Evolutionary conservation across 2,888 invertebrate genomes (phyloP), one percentile per base, ranked within the genome.

Genomic region (Morpho helenor): DNA sequence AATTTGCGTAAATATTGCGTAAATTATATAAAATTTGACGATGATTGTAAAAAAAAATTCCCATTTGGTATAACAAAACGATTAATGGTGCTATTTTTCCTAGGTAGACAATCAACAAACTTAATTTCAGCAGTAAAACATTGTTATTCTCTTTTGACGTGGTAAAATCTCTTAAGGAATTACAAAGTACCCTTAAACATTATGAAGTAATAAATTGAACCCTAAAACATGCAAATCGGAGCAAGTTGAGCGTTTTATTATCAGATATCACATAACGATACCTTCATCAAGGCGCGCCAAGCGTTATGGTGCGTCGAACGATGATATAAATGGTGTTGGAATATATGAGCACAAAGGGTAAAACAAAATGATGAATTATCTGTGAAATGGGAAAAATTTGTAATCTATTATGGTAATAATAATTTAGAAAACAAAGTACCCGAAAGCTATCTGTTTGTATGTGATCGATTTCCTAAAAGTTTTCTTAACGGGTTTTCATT

Each of bases 301-400:
- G 80, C 78, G 79, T 77, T 76, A 84, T 76, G 78, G 79, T 79
- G 80, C 77, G 80, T 79, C 82, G 81, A 84, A 79, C 75, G 75
- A 75, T 74, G 76, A 83, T 84, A 87, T 88, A 87, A 89, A 88
- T 87, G 84, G 79, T 80, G 78, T 84, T 87, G 80, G 84, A 86
- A 88, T 84, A 88, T 87, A 86, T 84, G 86, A 84, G 84, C 82
- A 84, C 84, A 85, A 16, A 84, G 79, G 74, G 75, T 73, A 78
- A 71, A 76, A 80, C 82, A 77, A 87, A 87, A 88, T 88, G 87
- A 89, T 89, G 87, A 87, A 89, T 86, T 82, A 78, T 82, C 78
- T 75, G 67, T 76, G 79, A 77, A 78, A 79, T 74, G 77, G 84
- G 81, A 87, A 87, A 87, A 88, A 81, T 84, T 79, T 78, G 82